Evolutionary conservation across 2,888 invertebrate species (phyloP).

Genomic region (Ptychoptera contaminata): DNA sequence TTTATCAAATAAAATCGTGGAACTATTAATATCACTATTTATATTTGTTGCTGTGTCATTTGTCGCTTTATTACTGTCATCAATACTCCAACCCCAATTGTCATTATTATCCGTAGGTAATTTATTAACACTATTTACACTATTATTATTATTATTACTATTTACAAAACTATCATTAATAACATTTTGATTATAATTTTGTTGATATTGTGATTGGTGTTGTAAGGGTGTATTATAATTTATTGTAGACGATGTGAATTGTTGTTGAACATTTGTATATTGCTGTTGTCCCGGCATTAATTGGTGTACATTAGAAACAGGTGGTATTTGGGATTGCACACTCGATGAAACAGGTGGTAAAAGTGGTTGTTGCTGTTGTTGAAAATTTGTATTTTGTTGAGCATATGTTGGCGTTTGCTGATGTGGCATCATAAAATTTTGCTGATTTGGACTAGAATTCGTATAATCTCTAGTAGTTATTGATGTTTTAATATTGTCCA

Average conservation of each 20-base stretch:
- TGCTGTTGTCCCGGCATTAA: background rate
- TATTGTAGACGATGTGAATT: background rate
- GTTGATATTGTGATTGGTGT: slow-evolving; percentile 6
- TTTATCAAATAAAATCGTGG: background rate
- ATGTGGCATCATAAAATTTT: background rate
- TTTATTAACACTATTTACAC: too few species aligned
- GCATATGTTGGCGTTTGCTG: background rate
- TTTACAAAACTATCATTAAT: slow-evolving; percentile 42
- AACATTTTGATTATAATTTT: slow-evolving; percentile 21
- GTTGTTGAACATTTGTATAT: background rate
- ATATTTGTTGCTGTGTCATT: background rate
- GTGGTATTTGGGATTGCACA: background rate
- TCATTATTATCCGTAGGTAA: slow-evolving; percentile 24
- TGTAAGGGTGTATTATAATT: background rate
- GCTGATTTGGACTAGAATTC: background rate
- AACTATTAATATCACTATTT: too few species aligned
- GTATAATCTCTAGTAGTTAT: too few species aligned
- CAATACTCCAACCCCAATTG: slow-evolving; percentile 46
- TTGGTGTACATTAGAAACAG: background rate
- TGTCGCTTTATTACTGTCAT: slow-evolving; percentile 25
- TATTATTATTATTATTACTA: too few species aligned
- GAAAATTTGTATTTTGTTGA: background rate
- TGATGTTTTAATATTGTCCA: background rate
- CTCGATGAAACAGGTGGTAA: background rate
- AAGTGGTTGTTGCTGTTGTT: slow-evolving; percentile 2